phyloP scores from a whole-genome alignment of 2,888 invertebrate genomes.

The Venusia cambrica region DNA sequence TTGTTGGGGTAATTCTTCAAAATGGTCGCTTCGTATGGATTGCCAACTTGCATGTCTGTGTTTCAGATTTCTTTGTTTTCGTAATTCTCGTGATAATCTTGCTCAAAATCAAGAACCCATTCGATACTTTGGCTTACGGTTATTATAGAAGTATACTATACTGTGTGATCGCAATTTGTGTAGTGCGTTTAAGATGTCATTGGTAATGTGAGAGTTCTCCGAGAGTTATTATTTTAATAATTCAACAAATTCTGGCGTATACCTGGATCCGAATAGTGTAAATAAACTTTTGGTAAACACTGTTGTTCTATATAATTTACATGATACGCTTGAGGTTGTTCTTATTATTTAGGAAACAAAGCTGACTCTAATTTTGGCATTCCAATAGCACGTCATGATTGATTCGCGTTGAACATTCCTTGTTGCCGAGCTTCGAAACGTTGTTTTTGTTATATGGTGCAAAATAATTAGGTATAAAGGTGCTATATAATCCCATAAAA shows the following conservation, averaged over 20 bases:
- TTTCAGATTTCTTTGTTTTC: slow-evolving; percentile 79
- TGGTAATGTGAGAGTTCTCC: slow-evolving; percentile 78
- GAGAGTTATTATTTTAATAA: slow-evolving; percentile 67
- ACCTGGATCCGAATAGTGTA: slow-evolving; percentile 56
- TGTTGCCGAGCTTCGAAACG: slow-evolving; percentile 30
- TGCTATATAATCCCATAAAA: no score
- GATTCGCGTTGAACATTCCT: slow-evolving; percentile 53
- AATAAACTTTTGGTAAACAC: slow-evolving; percentile 57
- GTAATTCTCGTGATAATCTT: slow-evolving; percentile 50
- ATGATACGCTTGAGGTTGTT: slow-evolving; percentile 3
- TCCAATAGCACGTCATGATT: slow-evolving; percentile 70
- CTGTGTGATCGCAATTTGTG: slow-evolving; percentile 45
- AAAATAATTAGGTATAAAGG: no score
- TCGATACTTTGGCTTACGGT: slow-evolving; percentile 40
- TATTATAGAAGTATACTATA: slow-evolving; percentile 41
- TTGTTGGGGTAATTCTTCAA: slow-evolving; percentile 84
- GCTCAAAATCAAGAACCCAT: slow-evolving; percentile 44
- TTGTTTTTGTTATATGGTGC: slow-evolving; percentile 19
- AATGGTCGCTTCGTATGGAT: slow-evolving; percentile 86
- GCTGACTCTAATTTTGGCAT: slow-evolving; percentile 76
- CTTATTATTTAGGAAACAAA: slow-evolving; percentile 46
- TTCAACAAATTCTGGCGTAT: slow-evolving; percentile 63
- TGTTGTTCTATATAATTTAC: slow-evolving; percentile 16
- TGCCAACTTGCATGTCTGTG: slow-evolving; percentile 82
- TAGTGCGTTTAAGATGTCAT: slow-evolving; percentile 72